These are phyloP conservation scores for Coracopsis vasa DNA, from an alignment of 2,113 vertebrate species.

Conservation along the genomic window DNA sequence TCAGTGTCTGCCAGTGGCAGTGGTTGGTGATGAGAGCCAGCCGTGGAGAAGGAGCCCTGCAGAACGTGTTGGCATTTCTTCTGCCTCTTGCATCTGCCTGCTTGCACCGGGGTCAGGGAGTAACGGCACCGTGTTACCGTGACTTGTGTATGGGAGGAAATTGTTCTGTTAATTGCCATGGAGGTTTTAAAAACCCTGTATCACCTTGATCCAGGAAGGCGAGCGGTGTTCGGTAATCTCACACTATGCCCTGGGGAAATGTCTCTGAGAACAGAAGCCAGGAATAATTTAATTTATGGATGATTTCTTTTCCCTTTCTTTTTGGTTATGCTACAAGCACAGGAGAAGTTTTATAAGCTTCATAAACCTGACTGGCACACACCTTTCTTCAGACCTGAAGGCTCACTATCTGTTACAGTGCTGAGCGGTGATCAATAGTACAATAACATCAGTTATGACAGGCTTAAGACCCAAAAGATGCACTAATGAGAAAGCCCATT, in stretches of 20 bases:
- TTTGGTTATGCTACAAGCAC: constrained; percentile 37
- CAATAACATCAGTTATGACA: background rate
- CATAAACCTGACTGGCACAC: constrained; percentile 40
- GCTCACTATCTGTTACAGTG: background rate
- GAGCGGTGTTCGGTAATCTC: background rate
- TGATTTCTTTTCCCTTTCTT: background rate
- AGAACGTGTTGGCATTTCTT: constrained; percentile 12
- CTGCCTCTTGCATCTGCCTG: background rate
- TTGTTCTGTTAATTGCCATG: background rate
- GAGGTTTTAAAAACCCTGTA: background rate
- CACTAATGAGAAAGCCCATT: background rate
- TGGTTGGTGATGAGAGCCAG: background rate
- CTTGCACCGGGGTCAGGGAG: background rate
- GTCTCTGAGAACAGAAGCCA: constrained; percentile 33
- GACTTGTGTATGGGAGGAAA: background rate
- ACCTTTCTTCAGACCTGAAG: background rate
- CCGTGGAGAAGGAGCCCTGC: background rate
- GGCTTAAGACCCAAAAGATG: background rate
- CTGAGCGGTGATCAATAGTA: background rate
- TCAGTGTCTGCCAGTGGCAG: background rate
- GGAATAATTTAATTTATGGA: constrained; percentile 58
- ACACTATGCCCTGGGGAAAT: constrained; percentile 18
- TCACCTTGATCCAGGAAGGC: background rate
- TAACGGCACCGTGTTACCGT: background rate
- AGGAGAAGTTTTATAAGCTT: constrained; percentile 42